These are phyloP conservation scores for Ligdia adustata DNA, from an alignment of 2,888 invertebrate genomes.

Conservation along the genomic window DNA sequence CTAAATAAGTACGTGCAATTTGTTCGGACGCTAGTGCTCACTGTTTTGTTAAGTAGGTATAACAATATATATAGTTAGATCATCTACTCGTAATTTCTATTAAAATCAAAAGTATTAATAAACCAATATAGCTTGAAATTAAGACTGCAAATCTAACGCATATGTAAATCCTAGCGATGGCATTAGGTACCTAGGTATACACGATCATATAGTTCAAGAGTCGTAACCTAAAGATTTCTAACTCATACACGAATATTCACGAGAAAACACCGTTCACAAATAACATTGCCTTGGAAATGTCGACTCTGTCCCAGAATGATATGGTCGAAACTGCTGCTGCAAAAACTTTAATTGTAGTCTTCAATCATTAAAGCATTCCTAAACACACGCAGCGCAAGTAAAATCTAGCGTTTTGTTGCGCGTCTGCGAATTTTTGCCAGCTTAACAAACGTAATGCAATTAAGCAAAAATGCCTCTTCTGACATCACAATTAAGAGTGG, in stretches of 20 bases:
- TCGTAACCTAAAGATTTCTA: slow-evolving; percentile 16
- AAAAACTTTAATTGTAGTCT: slow-evolving; percentile 27
- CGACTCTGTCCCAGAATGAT: slow-evolving; percentile 1
- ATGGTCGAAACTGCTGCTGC: slow-evolving; percentile 18
- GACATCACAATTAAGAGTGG: slow-evolving; percentile 24
- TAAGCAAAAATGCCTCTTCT: slow-evolving; percentile 36
- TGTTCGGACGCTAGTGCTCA: no score
- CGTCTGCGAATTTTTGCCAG: slow-evolving; percentile 34
- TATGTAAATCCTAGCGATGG: background rate
- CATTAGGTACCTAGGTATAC: slow-evolving; percentile 2
- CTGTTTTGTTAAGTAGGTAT: no score
- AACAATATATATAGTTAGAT: no score
- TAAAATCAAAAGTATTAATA: no score
- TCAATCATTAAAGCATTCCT: slow-evolving; percentile 45
- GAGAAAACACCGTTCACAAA: slow-evolving; percentile 14
- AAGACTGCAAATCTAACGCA: no score
- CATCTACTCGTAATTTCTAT: no score
- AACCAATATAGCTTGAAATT: no score
- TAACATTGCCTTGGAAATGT: slow-evolving; percentile 2
- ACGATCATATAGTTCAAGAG: slow-evolving; percentile 17
- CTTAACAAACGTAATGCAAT: slow-evolving; percentile 17
- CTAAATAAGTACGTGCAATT: no score
- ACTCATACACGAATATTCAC: slow-evolving; percentile 5
- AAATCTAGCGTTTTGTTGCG: slow-evolving; percentile 37
- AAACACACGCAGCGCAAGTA: slow-evolving; percentile 42